A percentile compares a stretch with the other conserved stretches of the same genome.
Conservation (phyloP, 2,888 invertebrate genomes). For the Blomia tropicalis region DNA sequence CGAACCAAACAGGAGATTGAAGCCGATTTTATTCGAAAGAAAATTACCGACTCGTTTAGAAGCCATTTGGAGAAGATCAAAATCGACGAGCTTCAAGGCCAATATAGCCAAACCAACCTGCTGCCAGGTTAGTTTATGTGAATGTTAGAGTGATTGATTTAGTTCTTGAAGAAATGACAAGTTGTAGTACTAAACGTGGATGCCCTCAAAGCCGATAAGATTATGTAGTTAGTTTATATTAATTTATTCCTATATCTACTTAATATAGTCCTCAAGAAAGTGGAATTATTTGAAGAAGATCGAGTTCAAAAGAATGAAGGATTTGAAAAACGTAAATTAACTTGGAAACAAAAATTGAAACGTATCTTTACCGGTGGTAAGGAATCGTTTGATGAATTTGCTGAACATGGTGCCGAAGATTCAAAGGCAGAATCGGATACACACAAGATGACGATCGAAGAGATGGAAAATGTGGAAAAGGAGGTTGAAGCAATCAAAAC, state of each 20-base stretch:
- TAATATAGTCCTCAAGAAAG: conserved; percentile 20
- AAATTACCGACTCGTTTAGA: conserved; percentile 63
- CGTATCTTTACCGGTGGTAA: conserved; percentile 11
- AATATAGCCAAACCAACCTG: background rate
- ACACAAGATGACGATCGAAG: conserved; percentile 11
- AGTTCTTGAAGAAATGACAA: too few species aligned
- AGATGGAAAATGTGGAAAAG: conserved; percentile 18
- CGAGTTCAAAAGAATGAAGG: conserved; percentile 17
- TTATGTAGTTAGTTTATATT: background rate
- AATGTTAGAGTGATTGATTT: too few species aligned
- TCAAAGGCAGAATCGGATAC: background rate
- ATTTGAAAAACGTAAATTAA: conserved; percentile 12
- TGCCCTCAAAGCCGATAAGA: background rate
- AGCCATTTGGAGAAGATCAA: conserved; percentile 62
- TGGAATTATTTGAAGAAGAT: conserved; percentile 19
- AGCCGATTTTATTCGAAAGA: conserved; percentile 70
- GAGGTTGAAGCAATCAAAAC: conserved; percentile 19
- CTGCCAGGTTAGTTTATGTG: conserved; percentile 3
- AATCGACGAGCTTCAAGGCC: conserved; percentile 48
- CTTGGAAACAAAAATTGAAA: conserved; percentile 18
- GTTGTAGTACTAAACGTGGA: too few species aligned
- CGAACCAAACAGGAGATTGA: conserved; percentile 88
- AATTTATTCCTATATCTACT: background rate
- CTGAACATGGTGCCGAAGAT: background rate
- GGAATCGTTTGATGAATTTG: conserved; percentile 12